Percentiles rank a stretch among this genome's conserved stretches.
These are phyloP conservation scores for Ctenosaura bakeri DNA, from an alignment of 2,797 vertebrate species.

Conservation along the genomic window DNA sequence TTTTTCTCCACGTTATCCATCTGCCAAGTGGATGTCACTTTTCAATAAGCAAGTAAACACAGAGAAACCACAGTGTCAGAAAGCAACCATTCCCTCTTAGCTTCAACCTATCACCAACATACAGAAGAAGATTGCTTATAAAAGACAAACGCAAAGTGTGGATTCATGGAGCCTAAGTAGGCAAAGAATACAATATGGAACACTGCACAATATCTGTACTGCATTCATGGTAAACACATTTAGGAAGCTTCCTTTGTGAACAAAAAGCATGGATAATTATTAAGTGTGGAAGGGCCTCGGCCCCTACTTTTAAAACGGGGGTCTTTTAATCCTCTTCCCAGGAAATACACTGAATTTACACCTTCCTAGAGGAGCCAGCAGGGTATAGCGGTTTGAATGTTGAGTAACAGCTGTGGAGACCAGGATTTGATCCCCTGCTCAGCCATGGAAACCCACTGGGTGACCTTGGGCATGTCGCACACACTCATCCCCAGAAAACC, in stretches of 20 bases:
- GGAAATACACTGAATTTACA: neutral
- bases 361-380: too few species aligned
- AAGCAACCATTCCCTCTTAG: neutral
- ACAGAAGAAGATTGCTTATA: neutral
- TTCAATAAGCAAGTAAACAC: neutral
- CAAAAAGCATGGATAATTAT: neutral
- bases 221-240: neutral
- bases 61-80: neutral
- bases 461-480: too few species aligned
- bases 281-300: neutral
- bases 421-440: too few species aligned
- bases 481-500: too few species aligned
- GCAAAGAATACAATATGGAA: neutral
- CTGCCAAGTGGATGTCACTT: neutral
- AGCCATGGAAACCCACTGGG: too few species aligned
- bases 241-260: neutral
- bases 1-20: neutral
- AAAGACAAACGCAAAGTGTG: neutral
- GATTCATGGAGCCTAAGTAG: neutral
- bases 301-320: neutral
- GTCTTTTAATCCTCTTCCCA: neutral
- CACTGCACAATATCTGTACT: neutral
- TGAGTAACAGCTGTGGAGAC: too few species aligned
- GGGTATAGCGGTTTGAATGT: too few species aligned
- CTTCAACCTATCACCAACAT: neutral